Evolutionary conservation across 2,888 invertebrate species (phyloP).

Genomic region (Hyles lineata): DNA sequence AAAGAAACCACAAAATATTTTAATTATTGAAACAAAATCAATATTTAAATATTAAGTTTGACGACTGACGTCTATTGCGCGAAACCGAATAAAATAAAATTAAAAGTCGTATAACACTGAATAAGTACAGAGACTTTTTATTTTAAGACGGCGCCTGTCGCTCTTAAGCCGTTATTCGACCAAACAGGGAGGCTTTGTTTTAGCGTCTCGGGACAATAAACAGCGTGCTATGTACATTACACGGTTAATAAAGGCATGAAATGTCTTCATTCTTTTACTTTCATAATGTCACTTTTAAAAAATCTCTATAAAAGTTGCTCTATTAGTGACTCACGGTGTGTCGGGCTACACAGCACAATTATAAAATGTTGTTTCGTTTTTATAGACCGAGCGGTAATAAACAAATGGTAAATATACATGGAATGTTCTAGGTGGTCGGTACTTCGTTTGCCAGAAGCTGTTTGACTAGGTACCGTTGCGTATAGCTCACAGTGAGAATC

Average conservation of each 20-base stretch:
- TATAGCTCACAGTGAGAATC: too few species aligned
- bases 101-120: conserved; percentile 11
- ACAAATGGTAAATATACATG: too few species aligned
- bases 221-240: conserved; percentile 50
- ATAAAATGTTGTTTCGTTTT: too few species aligned
- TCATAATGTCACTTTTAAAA: conserved; percentile 52
- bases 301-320: conserved; percentile 50
- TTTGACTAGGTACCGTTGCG: too few species aligned
- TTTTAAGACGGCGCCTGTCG: conserved; percentile 30
- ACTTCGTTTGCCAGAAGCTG: too few species aligned
- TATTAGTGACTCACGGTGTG: conserved; percentile 33
- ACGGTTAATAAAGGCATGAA: conserved; percentile 54
- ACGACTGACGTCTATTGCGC: background rate
- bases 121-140: conserved; percentile 29
- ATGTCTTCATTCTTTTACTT: conserved; percentile 51
- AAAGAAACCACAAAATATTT: too few species aligned
- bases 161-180: conserved; percentile 34
- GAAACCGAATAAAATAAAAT: conserved; percentile 1
- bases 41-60: background rate
- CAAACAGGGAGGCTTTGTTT: conserved; percentile 40
- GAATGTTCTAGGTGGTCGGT: too few species aligned
- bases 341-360: background rate
- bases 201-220: conserved; percentile 47
- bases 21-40: too few species aligned
- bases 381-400: too few species aligned